Evolutionary conservation across 2,113 vertebrate species (phyloP).

Genomic region (Andinoacara biseriatus): DNA sequence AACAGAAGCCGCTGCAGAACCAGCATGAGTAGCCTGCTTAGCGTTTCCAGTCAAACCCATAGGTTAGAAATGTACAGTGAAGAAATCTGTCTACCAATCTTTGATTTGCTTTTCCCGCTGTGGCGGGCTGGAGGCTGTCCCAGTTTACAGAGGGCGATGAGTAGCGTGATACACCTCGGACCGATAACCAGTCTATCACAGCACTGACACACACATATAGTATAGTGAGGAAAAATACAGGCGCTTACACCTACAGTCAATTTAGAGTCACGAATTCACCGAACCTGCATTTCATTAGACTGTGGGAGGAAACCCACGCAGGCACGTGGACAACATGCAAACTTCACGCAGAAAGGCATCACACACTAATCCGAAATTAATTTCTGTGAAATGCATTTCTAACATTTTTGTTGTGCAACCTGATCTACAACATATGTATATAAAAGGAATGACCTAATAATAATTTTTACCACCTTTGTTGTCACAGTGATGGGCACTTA

Average conservation of each 20-base stretch:
- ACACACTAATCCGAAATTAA: neutral
- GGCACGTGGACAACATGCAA: neutral
- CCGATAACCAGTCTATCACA: neutral
- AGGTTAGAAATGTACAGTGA: neutral
- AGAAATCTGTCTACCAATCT: neutral
- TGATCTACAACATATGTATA: neutral
- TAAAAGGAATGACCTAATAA: neutral
- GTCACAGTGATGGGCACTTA: too few relatives aligned
- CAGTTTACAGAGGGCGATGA: neutral
- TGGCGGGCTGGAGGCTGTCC: neutral
- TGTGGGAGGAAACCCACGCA: constrained; percentile 52
- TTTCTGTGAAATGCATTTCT: neutral
- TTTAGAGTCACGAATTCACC: constrained; percentile 49
- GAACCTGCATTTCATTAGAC: constrained; percentile 14
- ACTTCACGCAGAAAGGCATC: neutral
- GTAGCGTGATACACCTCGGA: neutral
- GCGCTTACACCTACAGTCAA: constrained; percentile 22
- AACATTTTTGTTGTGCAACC: neutral
- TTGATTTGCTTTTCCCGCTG: neutral
- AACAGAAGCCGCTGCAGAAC: neutral
- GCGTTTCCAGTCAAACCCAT: neutral
- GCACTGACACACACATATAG: neutral
- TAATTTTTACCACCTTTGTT: too few relatives aligned
- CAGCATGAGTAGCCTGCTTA: neutral
- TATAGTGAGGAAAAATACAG: neutral